phyloP scores from a whole-genome alignment of 2,797 vertebrate species.

The Microctenopoma lineatum region DNA sequence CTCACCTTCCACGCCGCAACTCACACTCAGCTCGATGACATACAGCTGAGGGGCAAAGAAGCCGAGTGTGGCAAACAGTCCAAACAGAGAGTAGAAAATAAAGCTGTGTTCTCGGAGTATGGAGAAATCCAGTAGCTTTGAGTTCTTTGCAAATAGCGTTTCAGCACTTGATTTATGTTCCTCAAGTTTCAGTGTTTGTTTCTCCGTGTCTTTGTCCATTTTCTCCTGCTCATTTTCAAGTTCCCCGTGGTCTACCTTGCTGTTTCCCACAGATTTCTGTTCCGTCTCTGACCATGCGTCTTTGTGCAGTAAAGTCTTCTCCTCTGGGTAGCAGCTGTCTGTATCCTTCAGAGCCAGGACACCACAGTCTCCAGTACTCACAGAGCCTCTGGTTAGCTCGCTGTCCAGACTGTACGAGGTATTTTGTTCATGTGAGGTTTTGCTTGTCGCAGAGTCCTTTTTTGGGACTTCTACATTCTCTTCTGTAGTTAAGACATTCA shows the following conservation, averaged over 20 bases:
- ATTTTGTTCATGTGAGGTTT: conserved; percentile 73
- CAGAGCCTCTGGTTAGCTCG: conserved; percentile 87
- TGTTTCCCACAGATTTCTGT: conserved; percentile 51
- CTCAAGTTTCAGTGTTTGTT: conserved; percentile 14
- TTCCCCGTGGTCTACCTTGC: neutral
- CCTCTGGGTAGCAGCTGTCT: conserved; percentile 21
- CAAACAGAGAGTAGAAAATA: conserved; percentile 93
- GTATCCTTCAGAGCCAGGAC: conserved; percentile 81
- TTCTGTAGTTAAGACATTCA: conserved; percentile 79
- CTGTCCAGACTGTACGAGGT: conserved; percentile 85
- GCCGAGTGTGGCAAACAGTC: conserved; percentile 94
- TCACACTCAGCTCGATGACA: conserved; percentile 91
- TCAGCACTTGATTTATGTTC: conserved; percentile 30
- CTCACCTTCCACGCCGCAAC: conserved; percentile 85
- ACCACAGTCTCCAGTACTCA: conserved; percentile 89
- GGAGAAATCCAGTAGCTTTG: conserved; percentile 89
- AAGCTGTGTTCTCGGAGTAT: conserved; percentile 90
- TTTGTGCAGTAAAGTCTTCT: conserved; percentile 49
- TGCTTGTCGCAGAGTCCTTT: conserved; percentile 9
- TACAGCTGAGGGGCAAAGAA: conserved; percentile 96
- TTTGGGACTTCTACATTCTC: conserved; percentile 46
- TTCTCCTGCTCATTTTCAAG: conserved; percentile 7
- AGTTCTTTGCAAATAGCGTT: conserved; percentile 21
- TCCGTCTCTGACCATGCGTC: conserved; percentile 47
- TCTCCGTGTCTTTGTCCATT: conserved; percentile 15